phyloP scores from a whole-genome alignment of 2,888 invertebrate genomes.

The Hermodice carunculata region DNA sequence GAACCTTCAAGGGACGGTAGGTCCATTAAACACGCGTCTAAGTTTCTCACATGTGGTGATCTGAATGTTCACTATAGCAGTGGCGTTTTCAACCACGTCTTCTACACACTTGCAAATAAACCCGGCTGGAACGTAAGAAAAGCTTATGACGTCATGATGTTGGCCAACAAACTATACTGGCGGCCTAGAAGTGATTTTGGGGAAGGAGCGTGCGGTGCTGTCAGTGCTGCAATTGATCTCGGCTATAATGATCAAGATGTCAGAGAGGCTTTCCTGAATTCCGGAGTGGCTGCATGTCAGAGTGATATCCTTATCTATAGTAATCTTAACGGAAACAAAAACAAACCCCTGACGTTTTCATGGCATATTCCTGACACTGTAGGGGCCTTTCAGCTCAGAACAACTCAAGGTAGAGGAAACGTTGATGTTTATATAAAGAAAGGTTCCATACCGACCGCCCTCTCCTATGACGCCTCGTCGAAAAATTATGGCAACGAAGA shows the following conservation, averaged over 20 bases:
- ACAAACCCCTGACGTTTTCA: too few species aligned
- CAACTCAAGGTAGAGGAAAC: too few species aligned
- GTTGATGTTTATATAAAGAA: too few species aligned
- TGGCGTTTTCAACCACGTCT: constrained; percentile 46
- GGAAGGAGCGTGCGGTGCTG: constrained; percentile 46
- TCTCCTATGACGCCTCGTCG: too few species aligned
- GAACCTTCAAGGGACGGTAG: constrained; percentile 42
- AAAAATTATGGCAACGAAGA: too few species aligned
- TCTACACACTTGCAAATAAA: constrained; percentile 41
- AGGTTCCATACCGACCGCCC: too few species aligned
- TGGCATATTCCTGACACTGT: too few species aligned
- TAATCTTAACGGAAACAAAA: too few species aligned
- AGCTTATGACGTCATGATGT: constrained; percentile 43
- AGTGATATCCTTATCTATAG: too few species aligned
- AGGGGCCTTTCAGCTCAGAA: too few species aligned
- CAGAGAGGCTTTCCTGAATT: constrained; percentile 33
- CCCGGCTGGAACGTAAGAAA: constrained; percentile 35
- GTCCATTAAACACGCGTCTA: constrained; percentile 39
- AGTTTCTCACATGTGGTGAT: constrained; percentile 30
- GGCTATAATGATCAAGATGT: constrained; percentile 38
- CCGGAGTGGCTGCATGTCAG: constrained; percentile 47
- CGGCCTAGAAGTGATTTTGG: constrained; percentile 32
- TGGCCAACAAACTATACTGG: constrained; percentile 49
- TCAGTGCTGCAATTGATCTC: constrained; percentile 45
- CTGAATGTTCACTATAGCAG: constrained; percentile 47